Percentiles rank a stretch among this genome's conserved stretches.
These are phyloP conservation scores for Lobophora halterata DNA, from an alignment of 2,888 invertebrate genomes.

Conservation along the genomic window DNA sequence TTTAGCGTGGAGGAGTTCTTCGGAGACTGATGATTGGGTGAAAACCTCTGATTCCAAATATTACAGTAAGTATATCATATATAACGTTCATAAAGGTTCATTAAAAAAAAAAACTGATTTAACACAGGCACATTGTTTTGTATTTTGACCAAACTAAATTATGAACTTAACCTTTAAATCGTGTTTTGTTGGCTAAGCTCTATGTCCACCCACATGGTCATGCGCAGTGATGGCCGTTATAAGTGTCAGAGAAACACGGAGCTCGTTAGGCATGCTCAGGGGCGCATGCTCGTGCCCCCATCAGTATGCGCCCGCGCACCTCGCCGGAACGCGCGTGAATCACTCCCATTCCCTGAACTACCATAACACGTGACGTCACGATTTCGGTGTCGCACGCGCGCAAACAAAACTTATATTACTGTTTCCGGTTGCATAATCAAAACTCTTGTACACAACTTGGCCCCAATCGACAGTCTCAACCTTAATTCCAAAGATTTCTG, in stretches of 20 bases:
- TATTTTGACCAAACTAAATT: too few relatives aligned
- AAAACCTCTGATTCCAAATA: too few relatives aligned
- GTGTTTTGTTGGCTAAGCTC: too few relatives aligned
- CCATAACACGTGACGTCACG: slow-evolving; percentile 71
- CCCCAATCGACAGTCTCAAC: slow-evolving; percentile 14
- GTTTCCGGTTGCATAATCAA: slow-evolving; percentile 55
- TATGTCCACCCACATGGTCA: slow-evolving; percentile 28
- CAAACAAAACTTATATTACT: slow-evolving; percentile 62
- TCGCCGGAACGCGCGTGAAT: slow-evolving; percentile 70
- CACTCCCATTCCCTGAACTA: slow-evolving; percentile 60
- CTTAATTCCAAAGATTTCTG: slow-evolving; percentile 13
- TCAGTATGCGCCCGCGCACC: slow-evolving; percentile 75
- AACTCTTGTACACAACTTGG: slow-evolving; percentile 2
- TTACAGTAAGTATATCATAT: too few relatives aligned
- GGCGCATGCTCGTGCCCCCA: slow-evolving; percentile 50
- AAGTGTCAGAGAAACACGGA: slow-evolving; percentile 54
- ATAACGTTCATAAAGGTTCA: too few relatives aligned
- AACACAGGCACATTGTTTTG: too few relatives aligned
- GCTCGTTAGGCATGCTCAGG: slow-evolving; percentile 60
- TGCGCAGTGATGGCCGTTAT: slow-evolving; percentile 43
- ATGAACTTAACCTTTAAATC: slow-evolving; percentile 1
- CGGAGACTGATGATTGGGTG: too few relatives aligned
- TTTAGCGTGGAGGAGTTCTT: too few relatives aligned
- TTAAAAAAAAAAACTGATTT: too few relatives aligned
- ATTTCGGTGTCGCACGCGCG: slow-evolving; percentile 68